phyloP scores from a whole-genome alignment of 2,797 vertebrate species.

The Chrosomus eos region DNA sequence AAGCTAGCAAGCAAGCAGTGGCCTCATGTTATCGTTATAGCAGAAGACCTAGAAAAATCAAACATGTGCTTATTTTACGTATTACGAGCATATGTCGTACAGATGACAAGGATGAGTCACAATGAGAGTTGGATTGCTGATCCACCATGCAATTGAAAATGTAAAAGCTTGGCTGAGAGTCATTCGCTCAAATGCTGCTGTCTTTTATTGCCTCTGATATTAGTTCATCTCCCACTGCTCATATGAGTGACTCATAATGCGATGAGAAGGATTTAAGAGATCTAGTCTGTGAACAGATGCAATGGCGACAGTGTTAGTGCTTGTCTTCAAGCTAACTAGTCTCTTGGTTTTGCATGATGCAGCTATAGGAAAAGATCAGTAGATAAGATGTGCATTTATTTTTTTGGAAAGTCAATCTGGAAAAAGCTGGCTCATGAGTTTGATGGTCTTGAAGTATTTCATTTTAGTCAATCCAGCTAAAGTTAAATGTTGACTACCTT shows the following conservation, averaged over 20 bases:
- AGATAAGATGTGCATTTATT: background rate
- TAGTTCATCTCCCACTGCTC: conserved; percentile 8
- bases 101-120: conserved; percentile 27
- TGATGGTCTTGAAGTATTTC: background rate
- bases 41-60: conserved; percentile 20
- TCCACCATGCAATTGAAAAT: background rate
- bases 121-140: background rate
- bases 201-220: conserved; percentile 31
- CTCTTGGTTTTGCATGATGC: conserved; percentile 11
- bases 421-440: background rate
- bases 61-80: conserved; percentile 19
- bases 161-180: conserved; percentile 14
- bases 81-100: conserved; percentile 12
- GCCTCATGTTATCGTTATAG: conserved; percentile 3
- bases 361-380: background rate
- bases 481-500: background rate
- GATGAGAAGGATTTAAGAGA: background rate
- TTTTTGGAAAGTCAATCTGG: background rate
- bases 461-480: background rate
- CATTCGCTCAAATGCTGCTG: background rate
- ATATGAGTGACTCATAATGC: background rate
- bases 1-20: background rate
- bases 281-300: background rate
- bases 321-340: background rate
- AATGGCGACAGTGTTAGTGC: background rate